Evolutionary conservation across 2,113 vertebrate species (phyloP).

Genomic region (Daboia siamensis): DNA sequence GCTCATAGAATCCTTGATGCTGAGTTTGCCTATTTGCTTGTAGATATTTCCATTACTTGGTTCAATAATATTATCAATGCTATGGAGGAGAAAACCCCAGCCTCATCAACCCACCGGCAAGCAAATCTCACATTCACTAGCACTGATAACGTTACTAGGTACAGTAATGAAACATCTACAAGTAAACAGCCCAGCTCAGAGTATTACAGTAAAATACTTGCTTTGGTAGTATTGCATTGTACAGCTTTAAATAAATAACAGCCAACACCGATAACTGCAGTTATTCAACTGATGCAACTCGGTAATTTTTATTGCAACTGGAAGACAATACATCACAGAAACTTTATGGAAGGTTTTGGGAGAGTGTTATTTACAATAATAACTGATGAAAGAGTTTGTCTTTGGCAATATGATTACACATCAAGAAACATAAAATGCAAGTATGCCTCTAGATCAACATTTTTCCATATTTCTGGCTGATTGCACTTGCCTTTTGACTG

Average conservation of each 20-base stretch:
- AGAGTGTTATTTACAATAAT: constrained; percentile 94
- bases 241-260: constrained; percentile 24
- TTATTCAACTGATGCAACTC: constrained; percentile 87
- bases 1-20: not conserved
- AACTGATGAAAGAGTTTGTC: constrained; percentile 93
- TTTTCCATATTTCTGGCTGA: constrained; percentile 72
- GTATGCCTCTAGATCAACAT: constrained; percentile 78
- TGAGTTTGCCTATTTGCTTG: not conserved
- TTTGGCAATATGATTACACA: constrained; percentile 99
- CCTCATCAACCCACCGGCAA: not conserved
- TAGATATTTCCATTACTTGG: not conserved
- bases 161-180: not conserved
- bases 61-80: not conserved
- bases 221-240: not conserved
- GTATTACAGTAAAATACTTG: not conserved
- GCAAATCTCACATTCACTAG: not conserved
- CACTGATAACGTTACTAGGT: not conserved
- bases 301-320: constrained; percentile 99
- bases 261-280: constrained; percentile 45
- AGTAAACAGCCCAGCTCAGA: not conserved
- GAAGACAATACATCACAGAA: constrained; percentile 99
- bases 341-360: constrained; percentile 98
- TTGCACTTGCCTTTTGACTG: constrained; percentile 77
- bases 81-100: not conserved
- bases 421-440: constrained; percentile 88